Evolutionary conservation across 2,888 invertebrate species (phyloP).

Genomic region (Amblyjoppa fuscipennis): DNA sequence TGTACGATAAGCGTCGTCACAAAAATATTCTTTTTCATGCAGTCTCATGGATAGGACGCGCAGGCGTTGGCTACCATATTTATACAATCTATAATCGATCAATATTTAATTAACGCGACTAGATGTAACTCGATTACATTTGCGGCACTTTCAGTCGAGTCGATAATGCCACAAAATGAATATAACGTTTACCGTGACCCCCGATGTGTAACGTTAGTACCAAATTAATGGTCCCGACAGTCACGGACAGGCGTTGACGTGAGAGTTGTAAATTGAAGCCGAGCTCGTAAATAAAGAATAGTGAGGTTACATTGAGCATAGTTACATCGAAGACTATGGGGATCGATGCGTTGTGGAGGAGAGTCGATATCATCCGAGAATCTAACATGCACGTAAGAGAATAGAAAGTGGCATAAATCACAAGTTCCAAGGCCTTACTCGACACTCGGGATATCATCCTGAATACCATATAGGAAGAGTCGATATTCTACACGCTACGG

Average conservation of each 20-base stretch:
- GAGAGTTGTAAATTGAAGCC: slow-evolving; percentile 14
- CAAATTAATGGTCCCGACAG: not conserved
- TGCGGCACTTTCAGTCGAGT: not conserved
- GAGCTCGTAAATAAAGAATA: slow-evolving; percentile 61
- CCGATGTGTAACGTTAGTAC: not conserved
- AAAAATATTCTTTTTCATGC: too few relatives aligned
- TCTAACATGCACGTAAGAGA: slow-evolving; percentile 68
- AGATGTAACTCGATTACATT: not conserved
- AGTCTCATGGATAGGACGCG: too few relatives aligned
- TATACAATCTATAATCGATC: too few relatives aligned
- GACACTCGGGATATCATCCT: slow-evolving; percentile 17
- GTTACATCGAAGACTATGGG: slow-evolving; percentile 23
- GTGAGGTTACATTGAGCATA: slow-evolving; percentile 35
- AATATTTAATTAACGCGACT: not conserved
- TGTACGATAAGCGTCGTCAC: too few relatives aligned
- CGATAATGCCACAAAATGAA: not conserved
- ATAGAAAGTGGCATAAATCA: slow-evolving; percentile 74
- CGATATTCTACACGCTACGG: slow-evolving; percentile 21
- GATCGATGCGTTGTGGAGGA: slow-evolving; percentile 38
- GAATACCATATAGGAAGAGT: slow-evolving; percentile 9
- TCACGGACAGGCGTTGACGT: slow-evolving; percentile 5
- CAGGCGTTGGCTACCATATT: too few relatives aligned
- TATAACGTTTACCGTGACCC: not conserved
- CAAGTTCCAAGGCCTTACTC: slow-evolving; percentile 62
- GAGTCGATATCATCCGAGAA: slow-evolving; percentile 62